A percentile compares a stretch with the other conserved stretches of the same genome.
phyloP scores from a whole-genome alignment of 2,113 vertebrate genomes.

The Plectropomus leopardus region DNA sequence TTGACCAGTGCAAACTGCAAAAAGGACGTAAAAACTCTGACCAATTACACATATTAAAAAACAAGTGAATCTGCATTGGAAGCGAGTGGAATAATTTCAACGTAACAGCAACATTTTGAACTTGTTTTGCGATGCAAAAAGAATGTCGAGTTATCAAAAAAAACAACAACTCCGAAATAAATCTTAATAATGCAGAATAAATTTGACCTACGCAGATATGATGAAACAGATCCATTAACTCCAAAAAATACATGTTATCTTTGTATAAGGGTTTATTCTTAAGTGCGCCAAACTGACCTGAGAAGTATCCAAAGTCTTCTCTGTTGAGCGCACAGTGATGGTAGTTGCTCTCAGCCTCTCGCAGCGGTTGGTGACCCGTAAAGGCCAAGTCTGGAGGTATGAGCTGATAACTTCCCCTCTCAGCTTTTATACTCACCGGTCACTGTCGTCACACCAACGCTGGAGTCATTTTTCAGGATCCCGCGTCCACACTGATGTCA shows the following conservation, averaged over 20 bases:
- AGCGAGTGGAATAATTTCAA: neutral
- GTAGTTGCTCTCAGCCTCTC: constrained; percentile 38
- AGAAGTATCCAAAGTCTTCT: constrained; percentile 25
- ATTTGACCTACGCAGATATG: neutral
- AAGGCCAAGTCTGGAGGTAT: constrained; percentile 75
- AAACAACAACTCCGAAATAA: neutral
- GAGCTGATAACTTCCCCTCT: constrained; percentile 67
- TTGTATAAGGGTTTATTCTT: neutral
- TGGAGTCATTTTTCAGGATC: constrained; percentile 81
- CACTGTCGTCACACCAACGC: constrained; percentile 83
- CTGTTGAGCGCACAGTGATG: constrained; percentile 14
- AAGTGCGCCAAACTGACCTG: constrained; percentile 64
- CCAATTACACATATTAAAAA: neutral
- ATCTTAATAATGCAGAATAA: neutral
- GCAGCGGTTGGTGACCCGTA: constrained; percentile 62
- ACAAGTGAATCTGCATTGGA: neutral
- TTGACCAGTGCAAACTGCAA: neutral
- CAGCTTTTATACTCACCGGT: constrained; percentile 79
- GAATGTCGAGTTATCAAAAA: neutral
- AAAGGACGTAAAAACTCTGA: neutral
- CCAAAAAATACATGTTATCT: neutral
- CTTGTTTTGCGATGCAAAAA: neutral
- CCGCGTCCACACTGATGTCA: constrained; percentile 82
- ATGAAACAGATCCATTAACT: neutral
- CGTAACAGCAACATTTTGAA: neutral